Evolutionary conservation across 2,113 vertebrate genomes (phyloP).

Genomic region (Ceyx melanurus): DNA sequence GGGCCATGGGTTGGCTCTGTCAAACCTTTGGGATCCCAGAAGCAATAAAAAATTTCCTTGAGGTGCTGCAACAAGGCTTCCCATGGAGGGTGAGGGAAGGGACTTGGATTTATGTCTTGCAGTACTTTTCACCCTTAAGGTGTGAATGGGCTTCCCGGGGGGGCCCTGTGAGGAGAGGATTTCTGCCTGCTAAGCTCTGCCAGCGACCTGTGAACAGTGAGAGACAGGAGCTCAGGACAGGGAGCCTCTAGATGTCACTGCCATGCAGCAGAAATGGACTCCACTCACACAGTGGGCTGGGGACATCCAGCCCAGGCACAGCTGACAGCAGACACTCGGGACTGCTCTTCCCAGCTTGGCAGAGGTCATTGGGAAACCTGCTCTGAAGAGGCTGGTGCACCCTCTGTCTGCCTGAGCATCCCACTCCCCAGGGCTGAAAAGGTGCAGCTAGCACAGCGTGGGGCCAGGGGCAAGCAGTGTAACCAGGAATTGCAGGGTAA

Average conservation of each 20-base stretch:
- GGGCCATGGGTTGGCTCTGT: not conserved
- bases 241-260: conserved; percentile 69
- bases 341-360: rapidly evolving
- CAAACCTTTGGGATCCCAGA: not conserved
- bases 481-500: not conserved
- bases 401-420: not conserved
- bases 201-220: not conserved
- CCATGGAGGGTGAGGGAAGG: not conserved
- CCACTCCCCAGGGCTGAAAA: not conserved
- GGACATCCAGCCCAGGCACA: not conserved
- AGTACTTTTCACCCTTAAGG: not conserved
- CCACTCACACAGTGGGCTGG: not conserved
- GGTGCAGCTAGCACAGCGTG: not conserved
- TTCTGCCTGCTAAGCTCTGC: not conserved
- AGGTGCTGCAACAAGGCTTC: not conserved
- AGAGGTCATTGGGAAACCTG: not conserved
- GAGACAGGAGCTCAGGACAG: not conserved
- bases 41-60: not conserved
- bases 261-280: not conserved
- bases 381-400: not conserved
- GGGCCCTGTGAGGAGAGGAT: not conserved
- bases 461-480: rapidly evolving
- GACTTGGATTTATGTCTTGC: not conserved
- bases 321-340: not conserved
- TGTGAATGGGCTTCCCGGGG: not conserved